phyloP scores from a whole-genome alignment of 2,797 vertebrate species.

The Prunella strophiata region DNA sequence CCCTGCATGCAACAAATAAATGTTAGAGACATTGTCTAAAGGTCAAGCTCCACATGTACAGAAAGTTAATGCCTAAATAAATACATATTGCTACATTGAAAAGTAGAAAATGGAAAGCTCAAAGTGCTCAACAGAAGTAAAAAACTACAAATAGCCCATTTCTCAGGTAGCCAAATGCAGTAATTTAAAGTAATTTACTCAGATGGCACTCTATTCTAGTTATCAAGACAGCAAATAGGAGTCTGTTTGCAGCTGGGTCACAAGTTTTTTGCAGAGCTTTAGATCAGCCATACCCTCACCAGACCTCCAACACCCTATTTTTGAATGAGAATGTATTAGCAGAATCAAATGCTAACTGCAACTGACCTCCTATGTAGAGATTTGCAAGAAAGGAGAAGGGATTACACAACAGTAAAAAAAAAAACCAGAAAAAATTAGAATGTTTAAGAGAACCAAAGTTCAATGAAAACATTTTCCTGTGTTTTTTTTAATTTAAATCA shows the following conservation, averaged over 20 bases:
- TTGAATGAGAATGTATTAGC: neutral
- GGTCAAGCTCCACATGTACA: neutral
- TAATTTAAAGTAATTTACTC: neutral
- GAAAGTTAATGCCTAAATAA: neutral
- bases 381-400: neutral
- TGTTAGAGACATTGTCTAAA: neutral
- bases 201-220: neutral
- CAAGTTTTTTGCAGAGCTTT: neutral
- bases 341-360: neutral
- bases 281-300: neutral
- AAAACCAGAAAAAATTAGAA: rapidly evolving
- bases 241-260: neutral
- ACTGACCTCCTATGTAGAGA: neutral
- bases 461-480: neutral
- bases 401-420: neutral
- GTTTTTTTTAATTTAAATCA: neutral
- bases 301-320: neutral
- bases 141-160: neutral
- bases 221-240: neutral
- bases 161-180: neutral
- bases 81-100: neutral
- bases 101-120: neutral
- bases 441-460: neutral
- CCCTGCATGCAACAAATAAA: neutral
- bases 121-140: neutral